phyloP scores from a whole-genome alignment of 2,113 vertebrate species.

The Saiga tatarica region DNA sequence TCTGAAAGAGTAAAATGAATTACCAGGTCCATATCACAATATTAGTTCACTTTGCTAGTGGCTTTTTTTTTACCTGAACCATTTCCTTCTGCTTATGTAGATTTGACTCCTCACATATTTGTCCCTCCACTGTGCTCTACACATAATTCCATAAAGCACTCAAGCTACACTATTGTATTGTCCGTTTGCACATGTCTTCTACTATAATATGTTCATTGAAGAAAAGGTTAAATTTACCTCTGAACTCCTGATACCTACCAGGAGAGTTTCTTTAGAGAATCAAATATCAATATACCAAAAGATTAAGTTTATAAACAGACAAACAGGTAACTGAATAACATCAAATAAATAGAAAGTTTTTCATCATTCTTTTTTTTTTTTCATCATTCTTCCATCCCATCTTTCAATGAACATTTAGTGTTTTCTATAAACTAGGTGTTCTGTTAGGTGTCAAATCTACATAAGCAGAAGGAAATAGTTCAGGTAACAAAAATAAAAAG shows the following conservation, averaged over 20 bases:
- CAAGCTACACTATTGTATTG: neutral
- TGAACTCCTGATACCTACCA: neutral
- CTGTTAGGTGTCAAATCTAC: neutral
- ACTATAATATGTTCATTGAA: neutral
- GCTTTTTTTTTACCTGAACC: neutral
- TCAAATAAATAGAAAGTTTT: neutral
- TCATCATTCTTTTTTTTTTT: neutral
- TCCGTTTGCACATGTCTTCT: neutral
- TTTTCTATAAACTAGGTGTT: neutral
- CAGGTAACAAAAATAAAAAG: neutral
- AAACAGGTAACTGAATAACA: neutral
- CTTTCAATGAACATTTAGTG: neutral
- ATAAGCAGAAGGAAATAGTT: neutral
- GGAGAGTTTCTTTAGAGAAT: neutral
- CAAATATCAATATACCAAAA: neutral
- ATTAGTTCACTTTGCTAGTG: neutral
- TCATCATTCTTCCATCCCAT: neutral
- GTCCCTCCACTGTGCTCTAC: neutral
- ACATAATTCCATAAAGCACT: neutral
- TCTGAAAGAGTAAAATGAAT: neutral
- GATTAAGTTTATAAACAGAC: neutral
- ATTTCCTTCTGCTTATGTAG: neutral
- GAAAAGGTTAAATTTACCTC: neutral
- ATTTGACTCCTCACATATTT: neutral
- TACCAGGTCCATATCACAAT: neutral